Evolutionary conservation across 2,113 vertebrate genomes (phyloP), one percentile per base, ranked within the genome.

Genomic region (Psophia crepitans): DNA sequence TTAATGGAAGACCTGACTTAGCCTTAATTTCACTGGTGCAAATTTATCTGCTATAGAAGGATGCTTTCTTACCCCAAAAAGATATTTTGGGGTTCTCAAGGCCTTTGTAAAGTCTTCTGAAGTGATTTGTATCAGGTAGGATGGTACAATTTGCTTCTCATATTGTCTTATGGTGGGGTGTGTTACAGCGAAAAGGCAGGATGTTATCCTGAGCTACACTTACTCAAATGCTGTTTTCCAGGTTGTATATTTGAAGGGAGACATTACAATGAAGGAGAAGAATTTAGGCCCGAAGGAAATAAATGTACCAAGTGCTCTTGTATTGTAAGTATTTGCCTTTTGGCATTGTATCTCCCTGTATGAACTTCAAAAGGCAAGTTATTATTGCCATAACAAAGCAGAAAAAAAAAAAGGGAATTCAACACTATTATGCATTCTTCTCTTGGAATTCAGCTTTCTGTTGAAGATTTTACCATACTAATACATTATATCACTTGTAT

Each of bases 201-300:
- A 1, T 68, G 30, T 24, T 86, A 0, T 53, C 63, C 49, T 49
- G 41, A 92, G 27, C 41, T 88, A 83, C 89, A 92, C 35, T 78
- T 87, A 78, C 4, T 76, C n/a, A 71, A 76, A 88, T 78, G 43
- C 49, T 98, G 28, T 92, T 91, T 96, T 97, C 53, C 98, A 99
- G 99, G 99, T 51, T 99, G 99, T 90, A 97, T 99, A 95, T 99
- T 99, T 90, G 99, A 99, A 98, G 99, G 99, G 26, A 98, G 97
- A 53, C 98, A 99, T 83, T 99, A 99, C 98, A 98, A 96, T 93
- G 99, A 99, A 97, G 99, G 98, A 93, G 99, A 99, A 94, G 98
- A 99, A 95, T 99, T 99, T 97, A 98, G 98, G 89, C 99, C 99
- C 14, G 99, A 99, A 97, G 99, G 98, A 58, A 98, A 98, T 96